Conservation (phyloP, 1,140 invertebrate species). For the Acromyrmex charruanus region DNA sequence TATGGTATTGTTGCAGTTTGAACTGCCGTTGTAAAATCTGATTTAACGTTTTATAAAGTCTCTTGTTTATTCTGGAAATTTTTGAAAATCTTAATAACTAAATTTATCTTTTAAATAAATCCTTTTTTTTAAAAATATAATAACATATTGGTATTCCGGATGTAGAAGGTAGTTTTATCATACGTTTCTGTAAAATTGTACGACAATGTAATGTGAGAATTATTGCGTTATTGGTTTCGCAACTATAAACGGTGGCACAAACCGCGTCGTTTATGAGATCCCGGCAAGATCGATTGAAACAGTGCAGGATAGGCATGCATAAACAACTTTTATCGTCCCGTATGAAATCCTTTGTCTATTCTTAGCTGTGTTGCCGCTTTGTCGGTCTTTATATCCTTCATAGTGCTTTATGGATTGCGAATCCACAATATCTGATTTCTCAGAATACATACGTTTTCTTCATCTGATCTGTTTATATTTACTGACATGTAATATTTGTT, state of each 20-base stretch:
- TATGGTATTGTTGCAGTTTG: background rate
- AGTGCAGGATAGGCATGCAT: slow-evolving; percentile 38
- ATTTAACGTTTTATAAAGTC: slow-evolving; percentile 11
- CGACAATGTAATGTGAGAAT: slow-evolving; percentile 2
- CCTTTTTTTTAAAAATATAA: background rate
- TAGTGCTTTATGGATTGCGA: slow-evolving; percentile 40
- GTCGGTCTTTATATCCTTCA: slow-evolving; percentile 41
- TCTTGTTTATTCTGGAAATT: background rate
- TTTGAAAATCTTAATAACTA: slow-evolving; percentile 1
- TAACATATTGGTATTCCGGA: background rate
- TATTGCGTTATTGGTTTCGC: slow-evolving; percentile 20
- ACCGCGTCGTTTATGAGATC: slow-evolving; percentile 20
- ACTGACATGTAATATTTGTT: background rate
- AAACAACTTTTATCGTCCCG: slow-evolving; percentile 53
- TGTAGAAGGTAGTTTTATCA: background rate
- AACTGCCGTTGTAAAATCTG: slow-evolving; percentile 24
- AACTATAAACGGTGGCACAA: slow-evolving; percentile 11
- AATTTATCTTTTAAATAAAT: slow-evolving; percentile 14
- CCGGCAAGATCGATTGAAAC: slow-evolving; percentile 46
- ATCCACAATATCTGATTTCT: slow-evolving; percentile 52
- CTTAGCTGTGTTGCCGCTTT: slow-evolving; percentile 38
- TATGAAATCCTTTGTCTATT: slow-evolving; percentile 47
- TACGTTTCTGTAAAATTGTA: background rate
- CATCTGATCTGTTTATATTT: slow-evolving; percentile 24
- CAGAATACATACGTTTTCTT: slow-evolving; percentile 7